Conservation (phyloP, 1,140 invertebrate genomes). For the Aphidius ervi region DNA sequence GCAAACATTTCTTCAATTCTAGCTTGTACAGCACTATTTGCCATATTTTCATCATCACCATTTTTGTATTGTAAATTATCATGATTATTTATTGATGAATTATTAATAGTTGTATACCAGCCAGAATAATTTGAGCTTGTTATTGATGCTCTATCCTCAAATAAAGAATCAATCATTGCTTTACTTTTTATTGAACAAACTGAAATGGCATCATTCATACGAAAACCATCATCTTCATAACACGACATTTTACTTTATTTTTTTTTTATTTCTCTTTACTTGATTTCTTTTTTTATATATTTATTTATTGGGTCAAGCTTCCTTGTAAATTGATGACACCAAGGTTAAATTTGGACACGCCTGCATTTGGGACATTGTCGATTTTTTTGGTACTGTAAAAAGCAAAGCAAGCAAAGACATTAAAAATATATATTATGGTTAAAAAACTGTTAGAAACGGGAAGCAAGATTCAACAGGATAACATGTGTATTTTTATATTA, state of each 20-base stretch:
- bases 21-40: conserved; percentile 75
- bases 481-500: too few relatives aligned
- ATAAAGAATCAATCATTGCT: conserved; percentile 71
- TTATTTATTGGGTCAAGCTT: too few relatives aligned
- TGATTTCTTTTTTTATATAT: not conserved
- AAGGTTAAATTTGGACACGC: too few relatives aligned
- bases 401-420: too few relatives aligned
- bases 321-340: too few relatives aligned
- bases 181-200: conserved; percentile 50
- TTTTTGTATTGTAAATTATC: conserved; percentile 18
- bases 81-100: conserved; percentile 18
- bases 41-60: conserved; percentile 46
- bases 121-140: conserved; percentile 42
- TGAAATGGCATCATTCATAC: conserved; percentile 41
- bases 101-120: conserved; percentile 30
- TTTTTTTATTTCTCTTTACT: conserved; percentile 1
- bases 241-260: conserved; percentile 33
- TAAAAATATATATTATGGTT: too few relatives aligned
- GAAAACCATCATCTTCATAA: conserved; percentile 39
- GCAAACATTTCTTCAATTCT: conserved; percentile 81
- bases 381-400: too few relatives aligned
- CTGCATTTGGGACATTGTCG: too few relatives aligned
- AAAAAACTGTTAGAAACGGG: too few relatives aligned
- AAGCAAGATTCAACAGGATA: too few relatives aligned
- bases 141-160: conserved; percentile 60